phyloP scores from a whole-genome alignment of 2,888 invertebrate genomes.

The Synanthedon tipuliformis region DNA sequence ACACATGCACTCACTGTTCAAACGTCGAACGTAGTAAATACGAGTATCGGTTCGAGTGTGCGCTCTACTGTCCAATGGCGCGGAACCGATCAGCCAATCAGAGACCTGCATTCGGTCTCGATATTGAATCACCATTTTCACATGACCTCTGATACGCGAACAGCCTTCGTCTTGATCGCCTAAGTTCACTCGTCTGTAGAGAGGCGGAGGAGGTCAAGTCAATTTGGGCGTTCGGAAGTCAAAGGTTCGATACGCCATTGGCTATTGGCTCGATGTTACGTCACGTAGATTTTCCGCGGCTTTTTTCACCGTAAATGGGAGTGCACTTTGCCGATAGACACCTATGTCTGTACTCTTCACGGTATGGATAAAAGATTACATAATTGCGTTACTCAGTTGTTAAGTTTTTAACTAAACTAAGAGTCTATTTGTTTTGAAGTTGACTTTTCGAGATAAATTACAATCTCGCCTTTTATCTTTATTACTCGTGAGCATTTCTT shows the following conservation, averaged over 20 bases:
- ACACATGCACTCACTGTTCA: slow-evolving; percentile 19
- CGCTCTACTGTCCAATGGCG: slow-evolving; percentile 65
- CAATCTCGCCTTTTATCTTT: too few relatives aligned
- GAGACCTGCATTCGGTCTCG: slow-evolving; percentile 39
- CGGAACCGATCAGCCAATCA: slow-evolving; percentile 72
- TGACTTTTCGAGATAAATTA: too few relatives aligned
- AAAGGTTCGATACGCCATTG: slow-evolving; percentile 63
- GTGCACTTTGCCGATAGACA: background rate
- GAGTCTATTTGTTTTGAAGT: too few relatives aligned
- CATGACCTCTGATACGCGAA: slow-evolving; percentile 13
- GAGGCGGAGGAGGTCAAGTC: slow-evolving; percentile 12
- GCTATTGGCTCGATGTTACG: slow-evolving; percentile 45
- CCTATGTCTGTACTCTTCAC: background rate
- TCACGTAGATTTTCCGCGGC: slow-evolving; percentile 59
- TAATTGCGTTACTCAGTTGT: too few relatives aligned
- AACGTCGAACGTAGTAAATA: slow-evolving; percentile 42
- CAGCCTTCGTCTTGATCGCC: background rate
- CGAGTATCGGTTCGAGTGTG: slow-evolving; percentile 70
- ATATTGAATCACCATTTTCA: slow-evolving; percentile 27
- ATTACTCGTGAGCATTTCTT: too few relatives aligned
- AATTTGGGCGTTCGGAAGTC: slow-evolving; percentile 10
- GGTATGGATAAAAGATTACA: too few relatives aligned
- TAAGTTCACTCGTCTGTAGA: slow-evolving; percentile 4
- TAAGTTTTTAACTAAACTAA: too few relatives aligned
- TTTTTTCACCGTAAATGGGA: slow-evolving; percentile 30